Evolutionary conservation across 2,113 vertebrate genomes (phyloP).

Genomic region (Psilopsiagon aurifrons): DNA sequence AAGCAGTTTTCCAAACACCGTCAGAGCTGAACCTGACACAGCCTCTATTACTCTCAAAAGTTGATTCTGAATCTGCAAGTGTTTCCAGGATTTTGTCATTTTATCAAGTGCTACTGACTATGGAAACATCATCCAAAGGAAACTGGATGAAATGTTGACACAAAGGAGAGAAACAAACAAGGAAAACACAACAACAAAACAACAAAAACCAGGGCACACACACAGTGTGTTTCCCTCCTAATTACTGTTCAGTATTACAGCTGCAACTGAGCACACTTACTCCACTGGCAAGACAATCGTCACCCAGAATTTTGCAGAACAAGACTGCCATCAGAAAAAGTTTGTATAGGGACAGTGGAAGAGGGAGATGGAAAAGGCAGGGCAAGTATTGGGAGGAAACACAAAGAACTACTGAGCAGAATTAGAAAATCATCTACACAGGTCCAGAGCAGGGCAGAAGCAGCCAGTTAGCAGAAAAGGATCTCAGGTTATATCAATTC

Average conservation of each 20-base stretch:
- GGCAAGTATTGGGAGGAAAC: not conserved
- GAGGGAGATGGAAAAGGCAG: not conserved
- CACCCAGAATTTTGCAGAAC: not conserved
- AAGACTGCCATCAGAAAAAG: not conserved
- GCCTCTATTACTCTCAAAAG: not conserved
- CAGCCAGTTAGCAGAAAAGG: not conserved
- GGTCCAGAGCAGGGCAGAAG: not conserved
- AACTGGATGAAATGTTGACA: not conserved
- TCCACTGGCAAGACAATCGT: not conserved
- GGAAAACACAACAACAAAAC: not conserved
- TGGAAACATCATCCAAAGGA: not conserved
- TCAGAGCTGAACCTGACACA: not conserved
- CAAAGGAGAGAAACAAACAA: not conserved
- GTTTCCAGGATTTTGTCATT: not conserved
- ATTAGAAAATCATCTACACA: not conserved
- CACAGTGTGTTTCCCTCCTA: not conserved
- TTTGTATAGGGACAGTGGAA: not conserved
- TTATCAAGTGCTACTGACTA: not conserved
- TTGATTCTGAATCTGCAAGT: not conserved
- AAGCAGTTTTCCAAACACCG: not conserved
- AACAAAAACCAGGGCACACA: not conserved
- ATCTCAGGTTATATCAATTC: not conserved
- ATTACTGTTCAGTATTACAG: not conserved
- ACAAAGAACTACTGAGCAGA: not conserved
- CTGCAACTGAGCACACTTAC: not conserved